Evolutionary conservation across 1,140 invertebrate genomes (phyloP), one percentile per base, ranked within the genome.

Genomic region (Bombus haemorrhoidalis): DNA sequence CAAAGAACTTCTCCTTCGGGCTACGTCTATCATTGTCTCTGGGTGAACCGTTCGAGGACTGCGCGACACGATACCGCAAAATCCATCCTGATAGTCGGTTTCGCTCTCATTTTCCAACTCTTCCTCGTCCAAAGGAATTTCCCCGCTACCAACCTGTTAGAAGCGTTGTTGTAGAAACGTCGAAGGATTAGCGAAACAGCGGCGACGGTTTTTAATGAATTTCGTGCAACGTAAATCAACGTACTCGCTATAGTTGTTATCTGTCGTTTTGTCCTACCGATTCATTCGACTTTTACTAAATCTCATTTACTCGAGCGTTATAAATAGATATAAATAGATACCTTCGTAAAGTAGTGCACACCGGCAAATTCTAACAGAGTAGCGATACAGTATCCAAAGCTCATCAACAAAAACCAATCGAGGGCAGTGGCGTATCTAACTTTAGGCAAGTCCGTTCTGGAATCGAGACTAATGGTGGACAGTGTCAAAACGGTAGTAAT

Each of bases 301-400:
- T n/a, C n/a, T n/a, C n/a, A n/a, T n/a, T n/a, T n/a, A n/a, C n/a
- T n/a, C n/a, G n/a, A n/a, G 5, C 18, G 3, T 71, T 71, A 8
- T 5, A 15, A 43, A 15, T 12, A n/a, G n/a, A n/a, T n/a, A n/a
- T n/a, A n/a, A n/a, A n/a, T n/a, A 4, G 12, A 25, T 62, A 97
- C 97, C 96, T 99, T 98, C 0, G 98, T 99, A 91, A 98, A 99
- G 93, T 99, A 99, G 95, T 99, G 98, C 0, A 99, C 98, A 1
- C 98, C 98, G 10, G 98, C 98, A 91, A 99, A 99, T 94, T 99
- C 98, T 10, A 99, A 95, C 6, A 99, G 95, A 0, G 98, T 99
- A 1, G 98, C 98, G 87, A 99, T 98, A 91, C 98, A 98, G 93
- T 99, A 99, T 43, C 98, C 97, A 92, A 99, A 99, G 92, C 98